Percentiles rank a stretch among this genome's conserved stretches.
phyloP scores from a whole-genome alignment of 2,888 invertebrate species.

The Yponomeuta plumbellus region DNA sequence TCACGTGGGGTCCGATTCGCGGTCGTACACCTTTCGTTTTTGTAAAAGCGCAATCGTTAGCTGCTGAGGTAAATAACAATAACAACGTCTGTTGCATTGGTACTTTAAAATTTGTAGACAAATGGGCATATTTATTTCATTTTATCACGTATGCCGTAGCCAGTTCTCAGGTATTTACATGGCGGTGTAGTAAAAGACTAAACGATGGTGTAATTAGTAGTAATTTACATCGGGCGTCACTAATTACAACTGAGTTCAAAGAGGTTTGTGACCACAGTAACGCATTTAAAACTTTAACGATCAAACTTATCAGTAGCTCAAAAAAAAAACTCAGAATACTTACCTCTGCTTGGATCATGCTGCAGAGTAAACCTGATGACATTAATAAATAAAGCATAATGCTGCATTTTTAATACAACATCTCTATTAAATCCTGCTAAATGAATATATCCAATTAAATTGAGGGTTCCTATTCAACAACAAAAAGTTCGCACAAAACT shows the following conservation, averaged over 20 bases:
- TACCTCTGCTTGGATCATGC: too few species aligned
- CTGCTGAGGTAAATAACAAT: too few species aligned
- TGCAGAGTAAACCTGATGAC: not conserved
- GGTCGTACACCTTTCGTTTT: not conserved
- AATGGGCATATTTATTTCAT: not conserved
- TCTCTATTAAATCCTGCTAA: conserved; percentile 62
- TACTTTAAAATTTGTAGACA: too few species aligned
- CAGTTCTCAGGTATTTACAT: not conserved
- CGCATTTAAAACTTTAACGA: too few species aligned
- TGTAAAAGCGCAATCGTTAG: not conserved
- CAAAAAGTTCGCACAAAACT: conserved; percentile 15
- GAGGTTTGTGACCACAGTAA: not conserved
- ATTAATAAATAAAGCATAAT: not conserved
- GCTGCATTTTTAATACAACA: conserved; percentile 55
- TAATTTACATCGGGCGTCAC: conserved; percentile 3
- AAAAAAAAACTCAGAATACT: too few species aligned
- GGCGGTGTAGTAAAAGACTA: conserved; percentile 7
- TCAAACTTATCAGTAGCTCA: too few species aligned
- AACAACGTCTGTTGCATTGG: too few species aligned
- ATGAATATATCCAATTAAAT: conserved; percentile 55
- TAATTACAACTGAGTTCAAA: conserved; percentile 8
- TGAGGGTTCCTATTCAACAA: conserved; percentile 7
- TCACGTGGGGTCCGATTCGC: not conserved
- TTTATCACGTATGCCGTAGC: not conserved
- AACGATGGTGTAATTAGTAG: conserved; percentile 7